Evolutionary conservation across 2,888 invertebrate genomes (phyloP).

Genomic region (Phytoseiulus persimilis): DNA sequence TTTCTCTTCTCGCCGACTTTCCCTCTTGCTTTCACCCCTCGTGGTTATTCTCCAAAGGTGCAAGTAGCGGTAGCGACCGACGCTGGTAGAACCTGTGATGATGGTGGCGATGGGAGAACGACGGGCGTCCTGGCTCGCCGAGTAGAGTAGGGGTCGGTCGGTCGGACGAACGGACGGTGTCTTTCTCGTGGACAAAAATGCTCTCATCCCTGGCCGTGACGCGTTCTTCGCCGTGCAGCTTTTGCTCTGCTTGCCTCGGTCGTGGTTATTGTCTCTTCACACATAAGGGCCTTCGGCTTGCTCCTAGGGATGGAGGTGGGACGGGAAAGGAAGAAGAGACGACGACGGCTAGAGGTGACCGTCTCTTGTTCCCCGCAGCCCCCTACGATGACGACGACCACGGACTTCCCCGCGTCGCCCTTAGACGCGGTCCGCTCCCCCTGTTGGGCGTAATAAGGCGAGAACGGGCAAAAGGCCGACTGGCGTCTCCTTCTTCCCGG

Average conservation of each 20-base stretch:
- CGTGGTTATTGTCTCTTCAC: slow-evolving; percentile 38
- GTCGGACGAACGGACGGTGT: background rate
- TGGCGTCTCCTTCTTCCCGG: background rate
- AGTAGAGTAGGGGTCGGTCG: background rate
- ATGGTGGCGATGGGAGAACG: background rate
- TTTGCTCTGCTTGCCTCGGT: slow-evolving; percentile 11
- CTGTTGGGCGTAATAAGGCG: slow-evolving; percentile 36
- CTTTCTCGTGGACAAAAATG: slow-evolving; percentile 5
- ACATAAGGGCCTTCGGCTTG: slow-evolving; percentile 30
- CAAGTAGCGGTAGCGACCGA: background rate
- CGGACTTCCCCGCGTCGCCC: background rate
- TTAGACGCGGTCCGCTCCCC: background rate
- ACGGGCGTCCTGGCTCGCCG: background rate
- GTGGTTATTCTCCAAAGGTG: background rate
- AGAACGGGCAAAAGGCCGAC: slow-evolving; percentile 38
- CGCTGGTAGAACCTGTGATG: background rate
- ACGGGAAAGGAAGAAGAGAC: background rate
- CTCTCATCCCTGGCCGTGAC: background rate
- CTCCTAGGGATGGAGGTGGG: background rate
- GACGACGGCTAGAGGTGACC: background rate
- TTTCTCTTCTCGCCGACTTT: background rate
- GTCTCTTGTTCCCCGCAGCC: background rate
- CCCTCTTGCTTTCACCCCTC: background rate
- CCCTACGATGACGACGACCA: background rate
- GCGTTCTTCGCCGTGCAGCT: background rate